Evolutionary conservation across 2,888 invertebrate genomes (phyloP), one percentile per base, ranked within the genome.

Genomic region (Neuroscelio doddi): DNA sequence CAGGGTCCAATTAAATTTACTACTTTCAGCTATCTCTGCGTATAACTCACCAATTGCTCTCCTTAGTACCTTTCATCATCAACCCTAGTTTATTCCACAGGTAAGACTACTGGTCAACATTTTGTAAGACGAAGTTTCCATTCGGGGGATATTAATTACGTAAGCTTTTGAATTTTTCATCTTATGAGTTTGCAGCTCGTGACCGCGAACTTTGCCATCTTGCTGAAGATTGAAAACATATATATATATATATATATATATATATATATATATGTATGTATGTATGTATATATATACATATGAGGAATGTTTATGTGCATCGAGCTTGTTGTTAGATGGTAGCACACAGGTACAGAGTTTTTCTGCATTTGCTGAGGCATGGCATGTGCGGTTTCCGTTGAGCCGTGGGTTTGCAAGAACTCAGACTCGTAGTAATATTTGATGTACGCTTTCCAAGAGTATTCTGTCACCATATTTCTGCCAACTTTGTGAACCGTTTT

Each of bases 391-490:
- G 42, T 52, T 52, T 30, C 39, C 38, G 16, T 38, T 15, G 41
- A 51, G 42, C 41, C 30, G 29, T 17, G 39, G 30, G 44, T 32
- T 24, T 39, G 42, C 51, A 45, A 36, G 32, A 63, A 52, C 59
- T 56, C 50, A 44, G 49, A 39, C 29, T 58, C 52, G 63, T 57
- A 65, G 77, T 79, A 76, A 80, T 80, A 79, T 80, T 79, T 78
- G 77, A 80, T 80, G 76, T 80, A 80, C 72, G 80, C 10, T 61
- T 70, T 72, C 68, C 72, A 67, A 52, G 51, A 67, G 64, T 75
- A 72, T 73, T 75, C 71, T 70, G 71, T 73, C 71, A 73, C 78
- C 76, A 80, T 80, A 78, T 80, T 79, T 80, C 77, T 80, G 78
- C 75, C 78, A 78, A 79, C 75, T 79, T 79, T 77, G 74, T 75